Evolutionary conservation across 2,888 invertebrate species (phyloP).

Genomic region (Sinodicranocentrus sp.): DNA sequence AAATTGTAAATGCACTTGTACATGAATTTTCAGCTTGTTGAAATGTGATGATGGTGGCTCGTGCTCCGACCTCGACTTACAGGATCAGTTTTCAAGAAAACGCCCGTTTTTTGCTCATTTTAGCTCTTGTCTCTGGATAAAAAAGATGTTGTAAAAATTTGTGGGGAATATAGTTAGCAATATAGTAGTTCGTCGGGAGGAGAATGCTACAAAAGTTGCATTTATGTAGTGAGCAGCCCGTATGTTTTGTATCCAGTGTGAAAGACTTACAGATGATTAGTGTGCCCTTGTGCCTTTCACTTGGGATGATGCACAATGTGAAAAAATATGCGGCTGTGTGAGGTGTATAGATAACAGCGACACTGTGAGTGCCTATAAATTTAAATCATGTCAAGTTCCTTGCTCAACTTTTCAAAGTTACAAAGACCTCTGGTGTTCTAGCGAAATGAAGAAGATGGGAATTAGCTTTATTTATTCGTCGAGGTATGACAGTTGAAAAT

Average conservation of each 20-base stretch:
- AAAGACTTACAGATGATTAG: no score
- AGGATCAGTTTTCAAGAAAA: constrained; percentile 56
- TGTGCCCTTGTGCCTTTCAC: no score
- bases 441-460: constrained; percentile 39
- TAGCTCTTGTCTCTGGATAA: constrained; percentile 32
- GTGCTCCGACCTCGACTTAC: constrained; percentile 49
- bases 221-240: no score
- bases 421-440: no score
- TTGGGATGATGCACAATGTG: no score
- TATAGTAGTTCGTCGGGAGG: background rate
- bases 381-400: no score
- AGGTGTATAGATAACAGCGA: no score
- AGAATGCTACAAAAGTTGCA: no score
- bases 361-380: no score
- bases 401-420: no score
- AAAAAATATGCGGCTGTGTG: no score
- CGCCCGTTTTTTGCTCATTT: constrained; percentile 61
- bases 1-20: background rate
- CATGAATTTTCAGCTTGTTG: constrained; percentile 24
- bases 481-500: constrained; percentile 43
- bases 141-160: constrained; percentile 15
- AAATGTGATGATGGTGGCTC: constrained; percentile 34
- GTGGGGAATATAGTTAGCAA: constrained; percentile 1
- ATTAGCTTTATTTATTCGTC: constrained; percentile 39
- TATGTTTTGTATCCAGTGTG: no score